These are phyloP conservation scores for Dioctria linearis DNA, from an alignment of 2,888 invertebrate species.

Conservation along the genomic window DNA sequence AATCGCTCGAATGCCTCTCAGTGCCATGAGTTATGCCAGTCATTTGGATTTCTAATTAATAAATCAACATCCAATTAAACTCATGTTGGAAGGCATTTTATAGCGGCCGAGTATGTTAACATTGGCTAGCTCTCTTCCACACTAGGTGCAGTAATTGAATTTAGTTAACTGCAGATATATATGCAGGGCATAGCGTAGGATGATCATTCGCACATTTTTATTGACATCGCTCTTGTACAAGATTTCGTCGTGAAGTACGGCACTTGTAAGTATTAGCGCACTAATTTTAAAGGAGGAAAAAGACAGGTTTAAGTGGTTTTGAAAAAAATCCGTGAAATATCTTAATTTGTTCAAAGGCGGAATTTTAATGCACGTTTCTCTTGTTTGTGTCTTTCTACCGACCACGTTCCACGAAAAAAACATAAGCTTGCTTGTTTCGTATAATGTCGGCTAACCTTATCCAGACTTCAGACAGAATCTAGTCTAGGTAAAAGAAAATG, in stretches of 20 bases:
- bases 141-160: background rate
- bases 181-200: background rate
- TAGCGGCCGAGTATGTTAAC: background rate
- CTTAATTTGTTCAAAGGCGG: conserved; percentile 6
- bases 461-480: too few relatives aligned
- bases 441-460: too few relatives aligned
- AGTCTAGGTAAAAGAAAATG: too few relatives aligned
- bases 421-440: conserved; percentile 2
- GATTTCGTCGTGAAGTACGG: background rate
- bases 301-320: conserved; percentile 1
- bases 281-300: background rate
- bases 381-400: background rate
- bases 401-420: background rate
- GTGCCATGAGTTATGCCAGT: conserved; percentile 21
- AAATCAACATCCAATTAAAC: conserved; percentile 34
- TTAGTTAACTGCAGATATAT: background rate
- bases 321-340: background rate
- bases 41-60: conserved; percentile 33
- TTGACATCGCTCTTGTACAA: background rate
- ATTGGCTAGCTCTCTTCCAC: background rate
- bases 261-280: background rate
- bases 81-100: conserved; percentile 21
- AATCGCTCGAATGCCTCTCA: background rate
- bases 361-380: conserved; percentile 9
- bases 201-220: conserved; percentile 7